Conservation (phyloP, 2,888 invertebrate genomes). For the Hydroisotoma schaefferi region DNA sequence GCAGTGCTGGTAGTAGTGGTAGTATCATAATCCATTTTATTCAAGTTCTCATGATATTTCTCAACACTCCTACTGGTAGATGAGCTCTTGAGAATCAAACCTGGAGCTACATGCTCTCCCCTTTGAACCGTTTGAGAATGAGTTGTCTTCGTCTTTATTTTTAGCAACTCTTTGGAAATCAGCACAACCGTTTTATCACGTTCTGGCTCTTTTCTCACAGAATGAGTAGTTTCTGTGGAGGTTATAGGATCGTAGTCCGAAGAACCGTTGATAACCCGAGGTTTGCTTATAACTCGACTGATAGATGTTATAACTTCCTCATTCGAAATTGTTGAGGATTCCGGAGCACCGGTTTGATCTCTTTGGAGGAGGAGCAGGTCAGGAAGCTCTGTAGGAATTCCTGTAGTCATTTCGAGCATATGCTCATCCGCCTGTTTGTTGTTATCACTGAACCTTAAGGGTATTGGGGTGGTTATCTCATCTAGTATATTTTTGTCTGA, state of each 20-base stretch:
- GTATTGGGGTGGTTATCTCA: no score
- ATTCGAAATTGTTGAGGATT: neutral
- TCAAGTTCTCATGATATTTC: no score
- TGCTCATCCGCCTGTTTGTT: neutral
- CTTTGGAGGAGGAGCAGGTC: neutral
- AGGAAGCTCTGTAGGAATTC: neutral
- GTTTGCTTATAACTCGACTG: neutral
- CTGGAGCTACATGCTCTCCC: neutral
- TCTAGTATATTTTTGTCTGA: no score
- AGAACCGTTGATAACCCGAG: neutral
- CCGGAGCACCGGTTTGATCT: neutral
- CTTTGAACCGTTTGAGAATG: neutral
- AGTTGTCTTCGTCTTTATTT: slow-evolving; percentile 4
- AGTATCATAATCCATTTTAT: no score
- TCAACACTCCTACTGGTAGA: no score
- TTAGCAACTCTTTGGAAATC: slow-evolving; percentile 2
- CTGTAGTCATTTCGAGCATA: neutral
- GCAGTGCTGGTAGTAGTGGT: no score
- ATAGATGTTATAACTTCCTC: slow-evolving; percentile 1
- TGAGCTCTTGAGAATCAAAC: no score
- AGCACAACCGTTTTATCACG: slow-evolving; percentile 21
- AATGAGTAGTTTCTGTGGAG: slow-evolving; percentile 20
- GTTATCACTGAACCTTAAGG: no score
- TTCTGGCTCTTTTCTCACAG: slow-evolving; percentile 19
- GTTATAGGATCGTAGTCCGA: neutral